These are phyloP conservation scores for Dascyllus trimaculatus DNA, from an alignment of 2,113 vertebrate genomes.

Conservation along the genomic window DNA sequence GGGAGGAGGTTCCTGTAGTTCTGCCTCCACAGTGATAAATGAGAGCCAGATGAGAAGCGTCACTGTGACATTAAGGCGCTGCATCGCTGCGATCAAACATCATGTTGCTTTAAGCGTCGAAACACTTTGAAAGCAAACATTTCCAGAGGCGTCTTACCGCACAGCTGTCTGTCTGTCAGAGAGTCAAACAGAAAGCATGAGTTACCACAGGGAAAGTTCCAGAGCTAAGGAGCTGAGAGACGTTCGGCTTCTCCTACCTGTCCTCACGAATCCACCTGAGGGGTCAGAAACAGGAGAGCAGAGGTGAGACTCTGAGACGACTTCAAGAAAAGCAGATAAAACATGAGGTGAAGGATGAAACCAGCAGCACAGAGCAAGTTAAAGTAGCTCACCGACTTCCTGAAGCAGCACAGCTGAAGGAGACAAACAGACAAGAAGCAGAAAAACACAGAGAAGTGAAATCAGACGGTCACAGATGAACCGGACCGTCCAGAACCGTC, in stretches of 20 bases:
- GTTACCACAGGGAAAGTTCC: not conserved
- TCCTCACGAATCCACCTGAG: constrained; percentile 72
- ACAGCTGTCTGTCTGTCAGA: constrained; percentile 52
- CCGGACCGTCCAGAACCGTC: too few relatives aligned
- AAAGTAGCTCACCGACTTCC: constrained; percentile 69
- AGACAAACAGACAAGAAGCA: constrained; percentile 35
- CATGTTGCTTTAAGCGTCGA: not conserved
- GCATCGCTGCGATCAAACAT: not conserved
- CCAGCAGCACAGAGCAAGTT: not conserved
- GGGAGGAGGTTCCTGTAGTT: not conserved
- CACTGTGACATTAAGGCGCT: not conserved
- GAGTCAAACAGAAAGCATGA: constrained; percentile 2
- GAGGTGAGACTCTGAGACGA: not conserved
- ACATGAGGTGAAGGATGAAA: not conserved
- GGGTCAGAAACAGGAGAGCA: not conserved
- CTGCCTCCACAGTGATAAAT: constrained; percentile 1
- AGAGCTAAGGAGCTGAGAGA: too few relatives aligned
- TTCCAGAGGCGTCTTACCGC: constrained; percentile 44
- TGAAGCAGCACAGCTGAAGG: constrained; percentile 75
- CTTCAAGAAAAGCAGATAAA: too few relatives aligned
- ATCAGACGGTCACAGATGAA: too few relatives aligned
- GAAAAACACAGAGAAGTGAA: constrained; percentile 48
- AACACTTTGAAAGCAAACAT: constrained; percentile 28
- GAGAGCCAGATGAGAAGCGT: not conserved
- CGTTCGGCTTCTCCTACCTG: constrained; percentile 40